phyloP scores from a whole-genome alignment of 2,888 invertebrate genomes.

The Tenthredo distinguenda region DNA sequence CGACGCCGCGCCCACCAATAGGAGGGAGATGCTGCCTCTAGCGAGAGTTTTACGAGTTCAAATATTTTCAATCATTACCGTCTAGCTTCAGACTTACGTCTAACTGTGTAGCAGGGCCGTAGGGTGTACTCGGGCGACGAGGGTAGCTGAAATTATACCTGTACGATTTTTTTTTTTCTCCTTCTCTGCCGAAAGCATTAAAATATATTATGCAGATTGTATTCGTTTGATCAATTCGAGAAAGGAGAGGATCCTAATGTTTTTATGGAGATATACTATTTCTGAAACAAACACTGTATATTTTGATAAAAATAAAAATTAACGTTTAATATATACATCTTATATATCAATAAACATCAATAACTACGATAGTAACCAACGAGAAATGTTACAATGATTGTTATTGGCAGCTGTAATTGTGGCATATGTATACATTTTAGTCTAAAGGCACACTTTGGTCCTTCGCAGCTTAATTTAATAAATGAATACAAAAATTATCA shows the following conservation, averaged over 20 bases:
- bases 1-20: slow-evolving; percentile 48
- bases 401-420: not conserved
- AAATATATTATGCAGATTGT: too few species aligned
- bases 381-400: slow-evolving; percentile 29
- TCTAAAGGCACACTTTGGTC: slow-evolving; percentile 17
- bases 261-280: not conserved
- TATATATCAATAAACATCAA: slow-evolving; percentile 51
- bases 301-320: slow-evolving; percentile 25
- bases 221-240: not conserved
- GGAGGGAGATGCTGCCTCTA: slow-evolving; percentile 52
- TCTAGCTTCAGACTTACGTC: not conserved
- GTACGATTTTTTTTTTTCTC: not conserved
- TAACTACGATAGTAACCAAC: slow-evolving; percentile 7
- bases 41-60: not conserved
- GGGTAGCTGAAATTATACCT: not conserved
- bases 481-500: slow-evolving; percentile 21
- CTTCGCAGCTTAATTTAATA: not conserved
- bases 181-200: not conserved
- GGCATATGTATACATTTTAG: not conserved
- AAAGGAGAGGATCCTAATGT: not conserved
- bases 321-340: slow-evolving; percentile 50
- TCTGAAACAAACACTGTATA: slow-evolving; percentile 2
- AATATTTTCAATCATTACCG: not conserved
- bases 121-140: not conserved
- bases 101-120: not conserved